These are phyloP conservation scores for Speoplatyrhinus poulsoni DNA, from an alignment of 2,113 vertebrate genomes.

Conservation along the genomic window DNA sequence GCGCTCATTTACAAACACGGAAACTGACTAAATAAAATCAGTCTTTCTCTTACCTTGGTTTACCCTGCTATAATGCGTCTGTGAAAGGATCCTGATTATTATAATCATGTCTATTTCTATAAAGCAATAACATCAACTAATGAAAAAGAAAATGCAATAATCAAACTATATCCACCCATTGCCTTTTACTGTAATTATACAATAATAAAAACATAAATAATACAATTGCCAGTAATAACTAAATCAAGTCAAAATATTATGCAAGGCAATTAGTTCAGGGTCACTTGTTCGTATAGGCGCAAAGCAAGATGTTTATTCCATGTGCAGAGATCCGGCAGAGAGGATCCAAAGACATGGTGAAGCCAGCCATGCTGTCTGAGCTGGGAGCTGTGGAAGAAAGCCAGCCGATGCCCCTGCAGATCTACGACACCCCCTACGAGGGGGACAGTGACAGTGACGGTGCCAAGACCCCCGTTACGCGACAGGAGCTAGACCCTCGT, in stretches of 20 bases:
- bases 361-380: constrained; percentile 79
- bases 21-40: too few species aligned
- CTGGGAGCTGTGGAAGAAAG: constrained; percentile 52
- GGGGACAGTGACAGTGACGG: constrained; percentile 51
- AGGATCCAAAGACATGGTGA: constrained; percentile 87
- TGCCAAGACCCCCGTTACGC: constrained; percentile 11
- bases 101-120: too few species aligned
- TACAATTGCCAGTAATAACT: too few species aligned
- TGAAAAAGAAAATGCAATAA: not conserved
- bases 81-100: too few species aligned
- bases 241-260: not conserved
- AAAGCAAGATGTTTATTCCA: too few species aligned
- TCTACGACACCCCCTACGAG: constrained; percentile 80
- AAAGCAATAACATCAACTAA: too few species aligned
- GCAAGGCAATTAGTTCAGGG: not conserved
- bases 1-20: too few species aligned
- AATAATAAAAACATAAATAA: too few species aligned
- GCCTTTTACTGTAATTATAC: not conserved
- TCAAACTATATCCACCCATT: not conserved
- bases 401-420: constrained; percentile 61
- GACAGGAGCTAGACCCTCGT: constrained; percentile 77
- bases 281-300: too few species aligned
- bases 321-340: constrained; percentile 83
- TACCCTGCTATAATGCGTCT: too few species aligned
- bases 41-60: too few species aligned